Percentiles rank a stretch among this genome's conserved stretches.
Evolutionary conservation across 2,797 vertebrate genomes (phyloP).

Genomic region (Fundulus diaphanus): DNA sequence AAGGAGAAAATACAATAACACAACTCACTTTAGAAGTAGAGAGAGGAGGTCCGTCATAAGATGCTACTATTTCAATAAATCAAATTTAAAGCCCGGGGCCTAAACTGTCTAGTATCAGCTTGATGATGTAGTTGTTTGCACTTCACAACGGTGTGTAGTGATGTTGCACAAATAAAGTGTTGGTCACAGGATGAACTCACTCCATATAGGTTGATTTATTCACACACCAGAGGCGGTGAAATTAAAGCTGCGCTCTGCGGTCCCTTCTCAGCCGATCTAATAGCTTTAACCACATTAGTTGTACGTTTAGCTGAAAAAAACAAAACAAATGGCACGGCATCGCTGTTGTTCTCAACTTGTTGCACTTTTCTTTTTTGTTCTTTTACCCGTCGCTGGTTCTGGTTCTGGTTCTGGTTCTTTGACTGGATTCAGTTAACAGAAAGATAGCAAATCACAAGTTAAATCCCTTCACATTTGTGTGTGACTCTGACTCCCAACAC

Average conservation of each 20-base stretch:
- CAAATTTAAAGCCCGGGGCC: slow-evolving; percentile 8
- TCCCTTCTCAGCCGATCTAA: slow-evolving; percentile 36
- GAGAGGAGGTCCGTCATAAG: neutral
- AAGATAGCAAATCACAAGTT: slow-evolving; percentile 39
- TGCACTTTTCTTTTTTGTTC: slow-evolving; percentile 19
- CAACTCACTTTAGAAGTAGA: too few species aligned
- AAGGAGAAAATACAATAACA: too few species aligned
- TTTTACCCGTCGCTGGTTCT: neutral
- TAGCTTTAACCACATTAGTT: slow-evolving; percentile 40
- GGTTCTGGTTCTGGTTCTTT: too few species aligned
- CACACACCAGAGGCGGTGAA: slow-evolving; percentile 40
- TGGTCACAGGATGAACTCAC: slow-evolving; percentile 44
- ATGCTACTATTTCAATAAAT: neutral
- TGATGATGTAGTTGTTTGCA: slow-evolving; percentile 58
- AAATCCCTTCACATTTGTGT: slow-evolving; percentile 57
- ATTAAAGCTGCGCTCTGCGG: slow-evolving; percentile 17
- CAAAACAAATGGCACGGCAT: slow-evolving; percentile 22
- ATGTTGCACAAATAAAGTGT: slow-evolving; percentile 17
- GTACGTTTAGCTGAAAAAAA: neutral
- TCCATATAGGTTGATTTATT: slow-evolving; percentile 72
- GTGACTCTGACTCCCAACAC: slow-evolving; percentile 42
- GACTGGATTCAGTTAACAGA: neutral
- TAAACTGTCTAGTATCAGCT: slow-evolving; percentile 23
- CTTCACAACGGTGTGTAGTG: slow-evolving; percentile 70
- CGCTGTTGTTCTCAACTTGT: slow-evolving; percentile 18